Percentiles rank a stretch among this genome's conserved stretches.
Conservation (phyloP, 2,113 vertebrate species). For the Anas platyrhynchos region DNA sequence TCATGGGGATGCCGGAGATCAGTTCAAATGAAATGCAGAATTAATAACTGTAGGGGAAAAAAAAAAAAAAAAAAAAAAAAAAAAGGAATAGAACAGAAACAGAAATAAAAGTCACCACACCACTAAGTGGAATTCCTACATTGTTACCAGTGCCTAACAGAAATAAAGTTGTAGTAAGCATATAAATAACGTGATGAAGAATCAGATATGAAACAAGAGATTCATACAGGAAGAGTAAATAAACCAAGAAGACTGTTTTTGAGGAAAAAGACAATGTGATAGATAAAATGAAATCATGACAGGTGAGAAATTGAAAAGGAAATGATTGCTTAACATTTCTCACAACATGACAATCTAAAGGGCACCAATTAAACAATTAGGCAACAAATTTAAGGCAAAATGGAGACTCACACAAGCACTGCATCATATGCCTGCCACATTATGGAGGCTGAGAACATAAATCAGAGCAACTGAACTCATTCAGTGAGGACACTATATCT, state of each 20-base stretch:
- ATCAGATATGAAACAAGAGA: neutral
- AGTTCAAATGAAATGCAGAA: neutral
- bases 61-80: neutral
- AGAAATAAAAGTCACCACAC: neutral
- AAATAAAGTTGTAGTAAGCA: neutral
- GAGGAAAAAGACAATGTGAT: neutral
- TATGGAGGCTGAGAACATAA: neutral
- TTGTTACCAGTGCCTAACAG: neutral
- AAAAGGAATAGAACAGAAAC: neutral
- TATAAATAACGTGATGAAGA: neutral
- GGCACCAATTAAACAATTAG: neutral
- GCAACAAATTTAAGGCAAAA: neutral
- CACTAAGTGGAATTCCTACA: neutral
- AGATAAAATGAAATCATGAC: neutral
- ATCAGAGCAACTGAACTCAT: neutral
- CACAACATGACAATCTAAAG: neutral
- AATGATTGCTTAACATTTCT: neutral
- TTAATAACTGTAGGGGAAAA: neutral
- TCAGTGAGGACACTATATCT: neutral
- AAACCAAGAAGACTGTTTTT: neutral
- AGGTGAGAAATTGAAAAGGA: neutral
- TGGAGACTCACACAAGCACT: neutral
- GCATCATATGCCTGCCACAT: neutral
- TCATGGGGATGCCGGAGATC: neutral
- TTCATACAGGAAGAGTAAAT: neutral